These are phyloP conservation scores for Chiloscyllium punctatum DNA, from an alignment of 2,797 vertebrate genomes.

Conservation along the genomic window DNA sequence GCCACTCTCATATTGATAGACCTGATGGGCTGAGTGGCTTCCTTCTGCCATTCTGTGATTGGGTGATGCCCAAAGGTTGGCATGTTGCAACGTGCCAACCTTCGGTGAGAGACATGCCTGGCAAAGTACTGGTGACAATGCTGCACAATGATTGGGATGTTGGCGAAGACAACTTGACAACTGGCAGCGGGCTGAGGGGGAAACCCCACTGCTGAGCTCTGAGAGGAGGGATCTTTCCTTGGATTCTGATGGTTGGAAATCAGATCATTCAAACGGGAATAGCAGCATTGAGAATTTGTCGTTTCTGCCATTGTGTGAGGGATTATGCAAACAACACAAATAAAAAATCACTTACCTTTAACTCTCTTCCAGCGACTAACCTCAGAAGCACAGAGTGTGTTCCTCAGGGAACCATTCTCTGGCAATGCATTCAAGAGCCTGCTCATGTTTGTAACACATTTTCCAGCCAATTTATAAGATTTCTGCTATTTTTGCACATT, in stretches of 20 bases:
- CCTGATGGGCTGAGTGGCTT: too few species aligned
- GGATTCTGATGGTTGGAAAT: background rate
- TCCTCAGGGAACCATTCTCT: background rate
- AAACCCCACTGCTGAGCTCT: background rate
- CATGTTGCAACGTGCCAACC: background rate
- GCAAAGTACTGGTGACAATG: background rate
- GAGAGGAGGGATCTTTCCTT: background rate
- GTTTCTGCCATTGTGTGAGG: background rate
- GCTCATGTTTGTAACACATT: background rate
- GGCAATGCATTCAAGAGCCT: background rate
- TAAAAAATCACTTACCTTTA: slow-evolving; percentile 1
- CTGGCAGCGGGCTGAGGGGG: background rate
- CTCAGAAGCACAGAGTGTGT: background rate
- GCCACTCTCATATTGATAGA: background rate
- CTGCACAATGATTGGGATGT: background rate
- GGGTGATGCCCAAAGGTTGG: background rate
- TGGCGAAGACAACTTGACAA: background rate
- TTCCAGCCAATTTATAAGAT: slow-evolving; percentile 22
- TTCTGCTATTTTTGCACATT: background rate
- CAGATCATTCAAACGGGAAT: background rate
- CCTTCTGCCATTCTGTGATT: background rate
- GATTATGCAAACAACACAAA: slow-evolving; percentile 22
- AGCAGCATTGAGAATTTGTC: background rate
- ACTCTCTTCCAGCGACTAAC: slow-evolving; percentile 4
- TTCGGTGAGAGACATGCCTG: background rate